These are phyloP conservation scores for Atta colombica DNA, from an alignment of 1,140 invertebrate species.

Conservation along the genomic window DNA sequence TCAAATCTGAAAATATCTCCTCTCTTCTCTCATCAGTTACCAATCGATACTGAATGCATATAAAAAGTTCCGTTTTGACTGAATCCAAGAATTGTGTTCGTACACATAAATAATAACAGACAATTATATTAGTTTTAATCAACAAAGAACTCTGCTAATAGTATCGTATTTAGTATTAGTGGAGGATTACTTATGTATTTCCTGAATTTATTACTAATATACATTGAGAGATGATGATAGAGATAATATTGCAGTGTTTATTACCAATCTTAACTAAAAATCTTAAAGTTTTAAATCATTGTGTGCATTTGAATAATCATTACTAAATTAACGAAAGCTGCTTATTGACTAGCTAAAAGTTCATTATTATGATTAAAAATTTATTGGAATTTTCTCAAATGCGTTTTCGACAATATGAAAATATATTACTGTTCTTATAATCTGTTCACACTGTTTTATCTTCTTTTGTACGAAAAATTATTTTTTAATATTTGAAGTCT, in stretches of 20 bases:
- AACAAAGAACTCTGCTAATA: slow-evolving; percentile 12
- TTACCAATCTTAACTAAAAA: not conserved
- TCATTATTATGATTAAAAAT: not conserved
- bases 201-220: slow-evolving; percentile 35
- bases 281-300: not conserved
- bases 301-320: slow-evolving; percentile 1
- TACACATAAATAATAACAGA: slow-evolving; percentile 25
- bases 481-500: not conserved
- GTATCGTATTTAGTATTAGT: slow-evolving; percentile 7
- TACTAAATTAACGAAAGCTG: slow-evolving; percentile 1
- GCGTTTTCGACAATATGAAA: not conserved
- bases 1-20: slow-evolving; percentile 1
- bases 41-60: not conserved
- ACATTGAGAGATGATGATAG: slow-evolving; percentile 18
- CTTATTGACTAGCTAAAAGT: not conserved
- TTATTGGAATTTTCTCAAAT: slow-evolving; percentile 21
- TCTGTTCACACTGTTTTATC: not conserved
- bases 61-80: no score
- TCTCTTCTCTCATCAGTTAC: not conserved
- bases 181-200: slow-evolving; percentile 20
- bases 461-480: slow-evolving; percentile 23
- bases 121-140: slow-evolving; percentile 32
- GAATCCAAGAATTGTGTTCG: slow-evolving; percentile 25
- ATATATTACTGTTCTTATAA: not conserved
- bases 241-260: not conserved